Conservation (phyloP, 2,888 invertebrate species). For the Cinara cedri region DNA sequence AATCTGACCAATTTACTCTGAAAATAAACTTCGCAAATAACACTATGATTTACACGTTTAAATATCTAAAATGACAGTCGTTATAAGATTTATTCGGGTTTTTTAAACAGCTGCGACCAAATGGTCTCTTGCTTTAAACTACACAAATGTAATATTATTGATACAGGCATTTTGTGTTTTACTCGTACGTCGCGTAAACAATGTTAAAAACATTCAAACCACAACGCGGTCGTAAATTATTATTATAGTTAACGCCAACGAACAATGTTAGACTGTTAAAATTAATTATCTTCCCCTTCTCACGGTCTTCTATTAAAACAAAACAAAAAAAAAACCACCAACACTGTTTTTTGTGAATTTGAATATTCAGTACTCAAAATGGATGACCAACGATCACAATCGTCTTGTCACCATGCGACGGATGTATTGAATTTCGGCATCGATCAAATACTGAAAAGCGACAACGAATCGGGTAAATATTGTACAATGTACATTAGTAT, state of each 20-base stretch:
- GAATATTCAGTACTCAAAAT: conserved; percentile 43
- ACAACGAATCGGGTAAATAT: conserved; percentile 34
- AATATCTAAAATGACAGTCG: not conserved
- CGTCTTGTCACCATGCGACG: not conserved
- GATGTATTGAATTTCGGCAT: conserved; percentile 32
- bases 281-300: conserved; percentile 50
- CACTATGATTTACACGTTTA: not conserved
- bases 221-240: conserved; percentile 46
- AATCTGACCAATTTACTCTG: not conserved
- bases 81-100: not conserved
- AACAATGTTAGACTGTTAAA: conserved; percentile 19
- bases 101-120: conserved; percentile 44
- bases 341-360: not conserved
- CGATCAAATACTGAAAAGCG: conserved; percentile 39
- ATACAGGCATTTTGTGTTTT: conserved; percentile 12
- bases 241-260: conserved; percentile 1
- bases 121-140: not conserved
- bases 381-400: conserved; percentile 14
- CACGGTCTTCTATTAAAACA: not conserved
- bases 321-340: not conserved
- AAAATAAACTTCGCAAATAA: conserved; percentile 3
- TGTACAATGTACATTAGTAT: not conserved
- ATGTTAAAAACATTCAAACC: conserved; percentile 30
- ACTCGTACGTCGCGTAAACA: conserved; percentile 26
- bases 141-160: conserved; percentile 1